These are phyloP conservation scores for Leuciscus waleckii DNA, from an alignment of 2,797 vertebrate species.

Conservation along the genomic window DNA sequence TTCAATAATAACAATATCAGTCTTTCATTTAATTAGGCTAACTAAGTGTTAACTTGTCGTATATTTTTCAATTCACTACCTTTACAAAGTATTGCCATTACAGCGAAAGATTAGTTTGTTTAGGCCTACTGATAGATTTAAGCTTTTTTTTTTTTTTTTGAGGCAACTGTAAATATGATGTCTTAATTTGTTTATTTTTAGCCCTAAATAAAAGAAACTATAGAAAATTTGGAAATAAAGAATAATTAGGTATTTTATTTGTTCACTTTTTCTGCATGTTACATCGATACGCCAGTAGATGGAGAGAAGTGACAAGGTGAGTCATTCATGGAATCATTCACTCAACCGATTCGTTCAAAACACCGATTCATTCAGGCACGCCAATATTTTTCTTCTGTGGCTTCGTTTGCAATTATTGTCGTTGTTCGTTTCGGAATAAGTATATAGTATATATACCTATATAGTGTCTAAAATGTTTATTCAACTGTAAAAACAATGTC, in stretches of 20 bases:
- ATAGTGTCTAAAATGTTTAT: neutral
- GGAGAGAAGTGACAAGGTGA: neutral
- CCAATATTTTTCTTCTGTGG: neutral
- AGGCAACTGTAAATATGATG: neutral
- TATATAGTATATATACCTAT: neutral
- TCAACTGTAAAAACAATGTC: neutral
- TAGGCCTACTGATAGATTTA: neutral
- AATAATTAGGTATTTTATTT: neutral
- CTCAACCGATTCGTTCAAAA: neutral
- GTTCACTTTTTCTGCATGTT: neutral
- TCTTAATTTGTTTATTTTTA: neutral
- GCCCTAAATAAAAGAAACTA: neutral
- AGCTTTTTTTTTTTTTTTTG: neutral
- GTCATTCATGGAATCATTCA: neutral
- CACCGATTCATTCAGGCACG: neutral
- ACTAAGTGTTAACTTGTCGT: neutral
- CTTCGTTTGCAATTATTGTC: neutral
- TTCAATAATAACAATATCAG: neutral
- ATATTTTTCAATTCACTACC: neutral
- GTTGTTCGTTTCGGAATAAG: neutral
- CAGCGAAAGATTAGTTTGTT: neutral
- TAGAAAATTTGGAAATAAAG: neutral
- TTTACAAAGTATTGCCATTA: neutral
- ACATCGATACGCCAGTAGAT: neutral
- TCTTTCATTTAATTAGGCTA: neutral